Evolutionary conservation across 2,113 vertebrate species (phyloP).

Genomic region (Cathartes aura): DNA sequence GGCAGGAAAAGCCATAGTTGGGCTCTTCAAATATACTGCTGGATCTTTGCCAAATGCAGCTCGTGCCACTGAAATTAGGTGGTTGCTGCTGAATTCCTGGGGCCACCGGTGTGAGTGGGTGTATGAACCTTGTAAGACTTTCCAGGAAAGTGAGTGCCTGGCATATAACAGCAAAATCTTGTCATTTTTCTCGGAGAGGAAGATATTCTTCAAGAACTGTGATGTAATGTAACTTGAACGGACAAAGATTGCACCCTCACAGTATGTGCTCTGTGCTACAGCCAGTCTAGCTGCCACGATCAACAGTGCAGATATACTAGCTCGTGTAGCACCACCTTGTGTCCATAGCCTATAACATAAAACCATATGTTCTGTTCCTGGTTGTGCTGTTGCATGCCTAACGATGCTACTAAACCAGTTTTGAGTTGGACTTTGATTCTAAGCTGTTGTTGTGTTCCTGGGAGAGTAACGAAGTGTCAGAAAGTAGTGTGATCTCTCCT

Average conservation of each 20-base stretch:
- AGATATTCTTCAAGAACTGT: neutral
- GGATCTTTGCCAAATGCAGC: neutral
- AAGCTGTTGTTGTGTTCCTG: neutral
- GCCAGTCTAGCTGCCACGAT: neutral
- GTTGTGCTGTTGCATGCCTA: slow-evolving; percentile 25
- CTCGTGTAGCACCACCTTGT: slow-evolving; percentile 65
- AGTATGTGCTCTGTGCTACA: neutral
- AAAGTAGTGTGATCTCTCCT: neutral
- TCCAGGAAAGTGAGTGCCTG: neutral
- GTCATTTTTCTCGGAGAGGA: neutral
- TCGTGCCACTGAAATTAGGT: neutral
- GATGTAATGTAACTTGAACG: neutral
- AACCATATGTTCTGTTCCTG: neutral
- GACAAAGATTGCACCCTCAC: neutral
- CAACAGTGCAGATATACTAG: neutral
- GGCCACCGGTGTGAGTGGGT: neutral
- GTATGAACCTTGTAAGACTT: neutral
- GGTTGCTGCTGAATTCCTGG: neutral
- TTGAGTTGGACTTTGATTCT: neutral
- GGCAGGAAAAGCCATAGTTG: neutral
- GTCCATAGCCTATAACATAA: slow-evolving; percentile 39
- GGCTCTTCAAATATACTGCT: neutral
- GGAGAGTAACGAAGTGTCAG: neutral
- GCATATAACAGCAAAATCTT: neutral
- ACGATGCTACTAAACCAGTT: neutral